Percentiles rank a stretch among this genome's conserved stretches.
These are phyloP conservation scores for Arenaria interpres DNA, from an alignment of 2,113 vertebrate genomes.

Conservation along the genomic window DNA sequence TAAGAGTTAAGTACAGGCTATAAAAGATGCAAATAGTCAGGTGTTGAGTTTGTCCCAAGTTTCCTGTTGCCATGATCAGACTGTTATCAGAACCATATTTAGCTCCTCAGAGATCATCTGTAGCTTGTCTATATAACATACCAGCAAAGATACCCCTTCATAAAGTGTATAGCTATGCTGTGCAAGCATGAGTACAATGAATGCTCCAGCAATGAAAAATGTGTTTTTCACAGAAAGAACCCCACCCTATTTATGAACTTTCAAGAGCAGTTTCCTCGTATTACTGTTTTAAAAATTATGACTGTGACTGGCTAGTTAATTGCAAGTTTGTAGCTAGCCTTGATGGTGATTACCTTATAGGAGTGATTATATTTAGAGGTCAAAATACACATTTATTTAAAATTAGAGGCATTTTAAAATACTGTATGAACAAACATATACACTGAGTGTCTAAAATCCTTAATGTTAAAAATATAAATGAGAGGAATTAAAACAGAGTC, in stretches of 20 bases:
- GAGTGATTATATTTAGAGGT: background rate
- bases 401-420: background rate
- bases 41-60: background rate
- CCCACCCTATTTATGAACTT: background rate
- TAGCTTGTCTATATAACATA: background rate
- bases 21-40: background rate
- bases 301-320: background rate
- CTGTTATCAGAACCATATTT: background rate
- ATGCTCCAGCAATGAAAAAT: background rate
- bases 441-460: background rate
- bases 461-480: background rate
- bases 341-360: background rate
- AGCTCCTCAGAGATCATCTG: background rate
- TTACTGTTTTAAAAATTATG: background rate
- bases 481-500: background rate
- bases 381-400: background rate
- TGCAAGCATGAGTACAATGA: background rate
- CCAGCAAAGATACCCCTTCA: background rate
- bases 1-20: background rate
- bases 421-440: background rate
- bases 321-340: background rate
- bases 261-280: background rate
- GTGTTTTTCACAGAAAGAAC: background rate
- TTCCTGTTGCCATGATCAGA: background rate
- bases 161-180: background rate